Conservation (phyloP, 2,888 invertebrate species). For the Prostheceraeus crozeri region DNA sequence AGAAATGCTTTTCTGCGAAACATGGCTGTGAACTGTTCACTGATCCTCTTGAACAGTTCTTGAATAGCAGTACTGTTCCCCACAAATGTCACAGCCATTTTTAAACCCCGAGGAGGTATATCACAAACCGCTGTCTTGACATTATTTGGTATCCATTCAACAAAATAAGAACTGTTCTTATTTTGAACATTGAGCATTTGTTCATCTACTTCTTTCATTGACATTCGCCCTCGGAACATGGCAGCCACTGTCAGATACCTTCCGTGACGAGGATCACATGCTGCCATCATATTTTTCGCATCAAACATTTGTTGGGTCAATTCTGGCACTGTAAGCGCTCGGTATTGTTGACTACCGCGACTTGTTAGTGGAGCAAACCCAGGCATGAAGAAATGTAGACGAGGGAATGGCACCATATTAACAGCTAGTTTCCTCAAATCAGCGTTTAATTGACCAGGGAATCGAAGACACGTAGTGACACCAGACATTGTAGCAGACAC, state of each 20-base stretch:
- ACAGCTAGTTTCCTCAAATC: conserved; percentile 39
- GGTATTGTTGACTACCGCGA: conserved; percentile 32
- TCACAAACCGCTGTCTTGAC: conserved; percentile 78
- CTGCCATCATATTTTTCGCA: conserved; percentile 38
- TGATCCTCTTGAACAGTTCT: conserved; percentile 42
- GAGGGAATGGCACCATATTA: conserved; percentile 38
- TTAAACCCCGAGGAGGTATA: conserved; percentile 75
- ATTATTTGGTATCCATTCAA: conserved; percentile 82
- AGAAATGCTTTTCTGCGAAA: conserved; percentile 58
- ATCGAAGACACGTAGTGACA: conserved; percentile 35
- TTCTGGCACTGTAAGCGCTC: conserved; percentile 32
- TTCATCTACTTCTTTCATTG: conserved; percentile 58
- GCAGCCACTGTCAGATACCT: conserved; percentile 37
- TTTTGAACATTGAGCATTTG: conserved; percentile 85
- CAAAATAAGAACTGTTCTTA: conserved; percentile 75
- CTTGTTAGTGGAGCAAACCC: conserved; percentile 39
- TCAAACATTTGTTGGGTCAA: conserved; percentile 39
- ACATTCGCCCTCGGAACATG: conserved; percentile 33
- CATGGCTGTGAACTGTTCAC: conserved; percentile 62
- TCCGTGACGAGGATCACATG: conserved; percentile 38
- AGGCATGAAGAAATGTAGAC: conserved; percentile 39
- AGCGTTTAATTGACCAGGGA: conserved; percentile 39
- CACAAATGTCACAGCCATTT: conserved; percentile 81
- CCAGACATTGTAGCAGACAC: conserved; percentile 39
- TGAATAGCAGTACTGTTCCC: conserved; percentile 42